These are phyloP conservation scores for Dasysyrphus albostriatus DNA, from an alignment of 2,888 invertebrate genomes.

Conservation along the genomic window DNA sequence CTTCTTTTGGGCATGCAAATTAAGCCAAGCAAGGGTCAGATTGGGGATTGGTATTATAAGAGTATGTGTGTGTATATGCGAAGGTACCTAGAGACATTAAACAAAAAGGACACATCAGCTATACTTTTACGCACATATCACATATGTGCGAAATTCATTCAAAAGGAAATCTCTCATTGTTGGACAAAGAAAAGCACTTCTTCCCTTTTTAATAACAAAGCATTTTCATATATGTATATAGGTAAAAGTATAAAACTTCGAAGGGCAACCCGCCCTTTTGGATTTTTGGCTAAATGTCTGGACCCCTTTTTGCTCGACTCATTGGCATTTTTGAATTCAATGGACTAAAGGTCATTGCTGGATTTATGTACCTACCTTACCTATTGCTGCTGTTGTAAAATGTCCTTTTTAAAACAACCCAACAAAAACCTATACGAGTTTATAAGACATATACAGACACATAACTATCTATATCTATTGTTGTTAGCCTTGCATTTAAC, in stretches of 20 bases:
- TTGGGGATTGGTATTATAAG: conserved; percentile 3
- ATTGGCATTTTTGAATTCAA: conserved; percentile 67
- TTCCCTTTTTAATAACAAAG: conserved; percentile 72
- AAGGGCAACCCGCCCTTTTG: conserved; percentile 20
- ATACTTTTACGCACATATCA: conserved; percentile 24
- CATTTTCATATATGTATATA: conserved; percentile 33
- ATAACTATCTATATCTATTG: not conserved
- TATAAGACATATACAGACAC: not conserved
- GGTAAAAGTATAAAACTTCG: no score
- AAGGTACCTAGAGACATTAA: conserved; percentile 13
- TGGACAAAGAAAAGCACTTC: conserved; percentile 60
- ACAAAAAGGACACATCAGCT: conserved; percentile 68
- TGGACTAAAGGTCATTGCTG: conserved; percentile 52
- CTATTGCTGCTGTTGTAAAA: not conserved
- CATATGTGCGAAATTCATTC: conserved; percentile 65
- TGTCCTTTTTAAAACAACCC: conserved; percentile 43
- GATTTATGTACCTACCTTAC: no score
- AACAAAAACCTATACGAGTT: conserved; percentile 5
- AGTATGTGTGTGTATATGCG: not conserved
- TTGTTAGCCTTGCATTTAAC: conserved; percentile 59
- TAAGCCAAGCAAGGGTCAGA: conserved; percentile 66
- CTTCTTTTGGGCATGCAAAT: conserved; percentile 67
- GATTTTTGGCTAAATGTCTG: conserved; percentile 54
- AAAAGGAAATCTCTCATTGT: conserved; percentile 67
- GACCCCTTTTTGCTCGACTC: conserved; percentile 67